phyloP scores from a whole-genome alignment of 2,113 vertebrate genomes.

The Actinemys pallida region DNA sequence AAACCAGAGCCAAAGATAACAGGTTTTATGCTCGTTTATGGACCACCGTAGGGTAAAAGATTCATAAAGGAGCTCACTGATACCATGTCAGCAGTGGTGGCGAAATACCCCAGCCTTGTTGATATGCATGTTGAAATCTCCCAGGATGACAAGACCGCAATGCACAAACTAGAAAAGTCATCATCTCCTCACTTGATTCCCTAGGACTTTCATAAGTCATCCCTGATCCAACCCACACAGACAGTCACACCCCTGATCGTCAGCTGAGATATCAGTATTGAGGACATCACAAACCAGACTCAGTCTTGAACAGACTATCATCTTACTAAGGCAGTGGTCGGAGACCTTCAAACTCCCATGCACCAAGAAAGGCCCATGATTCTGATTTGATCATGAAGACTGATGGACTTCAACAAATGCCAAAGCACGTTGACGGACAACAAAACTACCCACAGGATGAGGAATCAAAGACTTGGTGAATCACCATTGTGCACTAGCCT shows the following conservation, averaged over 20 bases:
- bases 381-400: neutral
- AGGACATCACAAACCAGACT: neutral
- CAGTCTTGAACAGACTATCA: accelerated
- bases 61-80: neutral
- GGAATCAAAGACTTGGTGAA: no score
- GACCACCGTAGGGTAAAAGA: neutral
- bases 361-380: neutral
- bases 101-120: neutral
- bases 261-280: neutral
- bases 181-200: no score
- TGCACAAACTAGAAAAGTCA: no score
- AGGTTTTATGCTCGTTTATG: neutral
- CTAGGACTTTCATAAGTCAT: no score
- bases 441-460: no score
- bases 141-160: no score
- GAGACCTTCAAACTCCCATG: neutral
- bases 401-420: no score
- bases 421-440: no score
- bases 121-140: no score
- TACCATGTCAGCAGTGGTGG: neutral
- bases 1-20: neutral
- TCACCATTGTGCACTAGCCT: no score
- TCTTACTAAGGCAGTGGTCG: neutral
- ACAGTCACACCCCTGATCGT: no score
- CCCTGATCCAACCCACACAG: no score